Base-by-base conservation (phyloP, 2,888 invertebrate species). In the Dioctria rufipes region DNA sequence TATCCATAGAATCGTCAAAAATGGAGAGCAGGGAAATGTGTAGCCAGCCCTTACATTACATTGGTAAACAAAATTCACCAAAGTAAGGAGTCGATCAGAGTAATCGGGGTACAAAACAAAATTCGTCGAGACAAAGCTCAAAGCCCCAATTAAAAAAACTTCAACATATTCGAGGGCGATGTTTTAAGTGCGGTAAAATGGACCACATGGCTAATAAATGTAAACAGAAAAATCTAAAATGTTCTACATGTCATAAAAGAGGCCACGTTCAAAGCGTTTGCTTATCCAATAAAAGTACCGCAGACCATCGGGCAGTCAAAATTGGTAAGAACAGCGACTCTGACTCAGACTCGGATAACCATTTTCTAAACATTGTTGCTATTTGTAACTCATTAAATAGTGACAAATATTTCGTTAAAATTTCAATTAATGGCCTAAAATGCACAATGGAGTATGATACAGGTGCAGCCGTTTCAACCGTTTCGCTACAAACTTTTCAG, bases 141-240 rank as follows among this genome's bases (percentile, higher is more conserved):
- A 61, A 61, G n/a, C 11, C 3, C 54, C 54, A 8, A 54, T 54
- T 11, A 2, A 61, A 61, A 61, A 49, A 61, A 61, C 13, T 61
- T 61, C 37, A 61, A 37, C 61, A 61, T 25, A 13, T 61, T 39
- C 61, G 61, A 61, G 61, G 61, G 25, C 61, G 25, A n/a, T 73
- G 71, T 54, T 73, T 40, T 8, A 51, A 40, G 39, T 73, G 71
- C 39, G 58, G 58, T 6, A 51, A 51, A 58, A 8, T 4, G 6
- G 39, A 73, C n/a, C 71, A 73, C n/a, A 51, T 73, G 11, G 58
- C 71, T 5, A 58, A 73, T n/a, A 3, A 58, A n/a, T 73, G 71
- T 5, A 58, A 73, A 73, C 46, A 51, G 11, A 73, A 73, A 54
- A 54, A 73, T 9, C n/a, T 54, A 5, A 73, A 54, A 39, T 73